Conservation (phyloP, 2,113 vertebrate species). For the Sphaerodactylus townsendi region DNA sequence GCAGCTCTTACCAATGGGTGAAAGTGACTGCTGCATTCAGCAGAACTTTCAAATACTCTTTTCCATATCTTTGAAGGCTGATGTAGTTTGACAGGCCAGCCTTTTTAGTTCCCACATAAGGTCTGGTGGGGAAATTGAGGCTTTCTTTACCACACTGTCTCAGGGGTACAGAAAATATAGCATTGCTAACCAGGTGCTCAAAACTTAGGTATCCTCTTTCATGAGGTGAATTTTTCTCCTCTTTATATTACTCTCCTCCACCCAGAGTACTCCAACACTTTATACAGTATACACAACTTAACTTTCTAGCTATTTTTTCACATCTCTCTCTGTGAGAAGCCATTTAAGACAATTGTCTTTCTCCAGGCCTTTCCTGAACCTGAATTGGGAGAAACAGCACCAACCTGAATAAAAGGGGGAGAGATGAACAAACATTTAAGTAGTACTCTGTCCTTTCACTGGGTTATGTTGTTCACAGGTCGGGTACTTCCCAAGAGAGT, state of each 20-base stretch:
- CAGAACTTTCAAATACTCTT: slow-evolving; percentile 15
- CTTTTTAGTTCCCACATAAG: slow-evolving; percentile 34
- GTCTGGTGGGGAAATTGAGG: slow-evolving; percentile 8
- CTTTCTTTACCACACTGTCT: neutral
- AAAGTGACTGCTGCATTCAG: slow-evolving; percentile 40
- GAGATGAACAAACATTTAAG: too few relatives aligned
- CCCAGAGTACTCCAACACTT: neutral
- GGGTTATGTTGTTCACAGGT: too few relatives aligned
- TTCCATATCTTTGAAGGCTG: slow-evolving; percentile 24
- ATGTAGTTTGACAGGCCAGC: slow-evolving; percentile 34
- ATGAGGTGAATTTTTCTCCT: neutral
- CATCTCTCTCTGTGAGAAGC: neutral
- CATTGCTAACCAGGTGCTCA: neutral
- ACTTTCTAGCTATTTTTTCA: neutral
- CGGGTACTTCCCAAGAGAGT: too few relatives aligned
- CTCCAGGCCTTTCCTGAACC: neutral
- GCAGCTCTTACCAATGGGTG: slow-evolving; percentile 26
- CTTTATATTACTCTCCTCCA: too few relatives aligned
- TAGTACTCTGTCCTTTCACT: too few relatives aligned
- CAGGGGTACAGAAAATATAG: neutral
- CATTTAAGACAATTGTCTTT: neutral
- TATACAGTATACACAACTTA: neutral
- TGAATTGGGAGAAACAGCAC: neutral
- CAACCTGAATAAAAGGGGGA: neutral
- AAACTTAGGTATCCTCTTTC: neutral